Base-by-base conservation (phyloP, 2,113 vertebrate species). In the Elephantulus edwardii region DNA sequence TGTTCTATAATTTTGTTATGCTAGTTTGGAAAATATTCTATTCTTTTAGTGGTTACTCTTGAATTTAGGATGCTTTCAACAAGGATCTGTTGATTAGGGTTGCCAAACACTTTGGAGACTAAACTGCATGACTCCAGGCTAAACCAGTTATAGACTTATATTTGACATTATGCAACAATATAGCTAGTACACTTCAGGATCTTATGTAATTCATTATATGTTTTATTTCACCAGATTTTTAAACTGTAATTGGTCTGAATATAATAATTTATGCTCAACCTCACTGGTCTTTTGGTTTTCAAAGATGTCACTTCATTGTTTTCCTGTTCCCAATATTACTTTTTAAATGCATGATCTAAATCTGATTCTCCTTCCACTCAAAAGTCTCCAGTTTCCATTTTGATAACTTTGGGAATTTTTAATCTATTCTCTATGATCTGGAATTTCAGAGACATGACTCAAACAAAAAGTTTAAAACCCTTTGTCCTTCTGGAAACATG, bases 371-470 rank as follows among this genome's bases (percentile, higher is more conserved):
- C 17, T 85, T 70, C 26, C 19, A 11, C 80, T 85, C 50, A 52
- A 52, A 28, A 44, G 33, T 9, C 38, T 76, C n/a, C n/a, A n/a
- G n/a, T n/a, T n/a, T n/a, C n/a, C 28, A 86, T 58, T 68, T 14
- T 81, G 68, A 35, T 62, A n/a, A 13, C 40, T 68, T 94, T 80
- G 35, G 62, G 19, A 30, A 60, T 84, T 89, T 75, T 76, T n/a
- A n/a, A n/a, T n/a, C 50, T 75, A 6, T 68, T 68, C 6, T 88
- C 84, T 40, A 68, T 66, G 5, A n/a, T 75, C 46, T 74, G 17
- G 35, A 80, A 54, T 84, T 35, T 58, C 58, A 58, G 46, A n/a
- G n/a, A n/a, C n/a, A n/a, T n/a, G n/a, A n/a, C n/a, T n/a, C n/a
- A n/a, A n/a, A n/a, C n/a, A n/a, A n/a, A n/a, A n/a, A n/a, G n/a